A percentile compares a stretch with the other conserved stretches of the same genome.
Evolutionary conservation across 2,797 vertebrate genomes (phyloP).

Genomic region (Arrhamphus sclerolepis): DNA sequence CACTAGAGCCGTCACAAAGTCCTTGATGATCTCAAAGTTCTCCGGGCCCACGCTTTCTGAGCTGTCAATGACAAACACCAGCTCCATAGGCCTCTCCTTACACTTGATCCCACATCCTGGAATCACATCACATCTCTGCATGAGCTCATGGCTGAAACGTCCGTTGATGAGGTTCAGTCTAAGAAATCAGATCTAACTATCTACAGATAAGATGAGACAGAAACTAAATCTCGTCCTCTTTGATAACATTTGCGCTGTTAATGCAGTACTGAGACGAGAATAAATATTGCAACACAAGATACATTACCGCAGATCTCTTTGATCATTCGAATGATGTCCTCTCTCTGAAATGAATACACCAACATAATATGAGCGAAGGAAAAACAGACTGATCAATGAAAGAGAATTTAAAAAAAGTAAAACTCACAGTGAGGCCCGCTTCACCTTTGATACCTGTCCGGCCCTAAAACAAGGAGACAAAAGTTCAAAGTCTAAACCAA

Average conservation of each 20-base stretch:
- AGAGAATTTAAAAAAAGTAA: neutral
- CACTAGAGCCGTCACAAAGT: slow-evolving; percentile 88
- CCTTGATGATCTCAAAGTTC: slow-evolving; percentile 92
- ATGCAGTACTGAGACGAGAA: slow-evolving; percentile 15
- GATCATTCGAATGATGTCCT: slow-evolving; percentile 91
- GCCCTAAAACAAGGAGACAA: slow-evolving; percentile 71
- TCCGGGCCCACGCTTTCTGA: slow-evolving; percentile 93
- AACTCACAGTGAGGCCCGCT: slow-evolving; percentile 88
- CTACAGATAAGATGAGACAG: slow-evolving; percentile 40
- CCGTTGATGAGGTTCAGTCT: slow-evolving; percentile 21
- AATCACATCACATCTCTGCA: slow-evolving; percentile 43
- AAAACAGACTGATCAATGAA: neutral
- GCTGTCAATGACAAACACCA: slow-evolving; percentile 94
- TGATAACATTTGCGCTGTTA: slow-evolving; percentile 5
- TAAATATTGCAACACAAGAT: slow-evolving; percentile 3
- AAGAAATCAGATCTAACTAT: slow-evolving; percentile 39
- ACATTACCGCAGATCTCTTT: slow-evolving; percentile 91
- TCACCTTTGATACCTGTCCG: slow-evolving; percentile 86
- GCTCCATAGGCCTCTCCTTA: slow-evolving; percentile 93
- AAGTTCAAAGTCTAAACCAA: neutral
- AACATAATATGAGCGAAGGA: slow-evolving; percentile 22
- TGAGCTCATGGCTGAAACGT: slow-evolving; percentile 44
- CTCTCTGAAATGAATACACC: slow-evolving; percentile 79
- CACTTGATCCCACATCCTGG: slow-evolving; percentile 91
- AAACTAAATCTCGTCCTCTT: slow-evolving; percentile 20